Conservation (phyloP, 2,113 vertebrate genomes). For the Pseudopodoces humilis region DNA sequence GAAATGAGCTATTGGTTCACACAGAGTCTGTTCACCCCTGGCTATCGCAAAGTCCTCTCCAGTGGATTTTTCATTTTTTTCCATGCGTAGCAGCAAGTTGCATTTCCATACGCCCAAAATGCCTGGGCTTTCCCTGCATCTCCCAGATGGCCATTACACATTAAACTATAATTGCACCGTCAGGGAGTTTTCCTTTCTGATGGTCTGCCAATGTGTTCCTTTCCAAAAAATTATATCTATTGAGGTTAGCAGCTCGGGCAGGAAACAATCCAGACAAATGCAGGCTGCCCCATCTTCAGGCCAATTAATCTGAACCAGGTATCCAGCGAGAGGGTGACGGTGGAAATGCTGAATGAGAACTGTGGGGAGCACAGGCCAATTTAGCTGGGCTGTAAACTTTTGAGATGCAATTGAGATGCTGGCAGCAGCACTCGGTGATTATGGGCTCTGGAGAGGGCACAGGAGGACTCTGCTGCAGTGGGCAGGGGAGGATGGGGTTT, state of each 20-base stretch:
- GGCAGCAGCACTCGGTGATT: neutral
- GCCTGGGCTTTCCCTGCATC: neutral
- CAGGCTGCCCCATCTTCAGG: neutral
- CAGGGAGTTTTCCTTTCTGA: conserved; percentile 55
- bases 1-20: neutral
- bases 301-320: conserved; percentile 53
- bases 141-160: neutral
- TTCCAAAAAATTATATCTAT: neutral
- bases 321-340: neutral
- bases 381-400: neutral
- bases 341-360: conserved; percentile 3
- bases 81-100: neutral
- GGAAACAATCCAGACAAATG: conserved; percentile 40
- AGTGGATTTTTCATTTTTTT: neutral
- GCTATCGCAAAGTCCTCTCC: neutral
- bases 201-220: neutral
- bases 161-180: conserved; percentile 2
- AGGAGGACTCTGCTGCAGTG: neutral
- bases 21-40: neutral
- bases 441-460: neutral
- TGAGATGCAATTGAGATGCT: neutral
- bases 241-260: conserved; percentile 22
- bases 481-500: neutral
- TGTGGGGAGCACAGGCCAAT: neutral
- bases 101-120: neutral